These are phyloP conservation scores for Dunckerocampus dactyliophorus DNA, from an alignment of 2,113 vertebrate genomes.

Conservation along the genomic window DNA sequence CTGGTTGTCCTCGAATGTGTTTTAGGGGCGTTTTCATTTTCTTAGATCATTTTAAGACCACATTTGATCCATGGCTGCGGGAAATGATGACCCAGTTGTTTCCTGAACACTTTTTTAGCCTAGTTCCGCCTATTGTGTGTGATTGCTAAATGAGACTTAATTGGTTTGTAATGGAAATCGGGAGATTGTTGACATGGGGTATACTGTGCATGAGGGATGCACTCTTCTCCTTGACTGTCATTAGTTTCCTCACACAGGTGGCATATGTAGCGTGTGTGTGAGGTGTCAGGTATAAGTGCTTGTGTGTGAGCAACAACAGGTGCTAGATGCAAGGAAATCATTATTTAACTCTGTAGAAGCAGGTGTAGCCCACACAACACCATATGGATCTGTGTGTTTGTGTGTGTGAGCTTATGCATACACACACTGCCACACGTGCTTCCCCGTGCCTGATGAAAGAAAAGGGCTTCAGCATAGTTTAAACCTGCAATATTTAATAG, in stretches of 20 bases:
- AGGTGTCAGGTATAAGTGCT: slow-evolving; percentile 10
- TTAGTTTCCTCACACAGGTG: slow-evolving; percentile 44
- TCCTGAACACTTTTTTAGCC: slow-evolving; percentile 23
- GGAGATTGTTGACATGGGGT: slow-evolving; percentile 7
- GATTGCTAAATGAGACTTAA: slow-evolving; percentile 20
- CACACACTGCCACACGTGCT: slow-evolving; percentile 3
- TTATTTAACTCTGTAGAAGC: slow-evolving; percentile 38
- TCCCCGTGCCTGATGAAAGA: slow-evolving; percentile 16
- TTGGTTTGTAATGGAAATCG: slow-evolving; percentile 7
- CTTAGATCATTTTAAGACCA: slow-evolving; percentile 15
- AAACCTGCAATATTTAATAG: slow-evolving; percentile 61
- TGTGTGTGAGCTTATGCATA: slow-evolving; percentile 12
- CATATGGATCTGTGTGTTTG: slow-evolving; percentile 5
- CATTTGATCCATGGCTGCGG: slow-evolving; percentile 23
- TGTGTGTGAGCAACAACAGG: slow-evolving; percentile 47
- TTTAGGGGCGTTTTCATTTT: slow-evolving; percentile 52
- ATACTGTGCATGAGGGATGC: neutral
- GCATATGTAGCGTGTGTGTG: slow-evolving; percentile 7
- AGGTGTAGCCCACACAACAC: slow-evolving; percentile 19
- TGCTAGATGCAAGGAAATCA: slow-evolving; percentile 45
- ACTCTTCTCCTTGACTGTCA: slow-evolving; percentile 16
- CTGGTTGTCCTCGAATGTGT: slow-evolving; percentile 61
- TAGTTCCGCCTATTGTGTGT: slow-evolving; percentile 13
- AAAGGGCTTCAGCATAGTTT: slow-evolving; percentile 7
- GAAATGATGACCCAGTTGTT: slow-evolving; percentile 13